These are phyloP conservation scores for Pygocentrus nattereri DNA, from an alignment of 2,797 vertebrate genomes.

Conservation along the genomic window DNA sequence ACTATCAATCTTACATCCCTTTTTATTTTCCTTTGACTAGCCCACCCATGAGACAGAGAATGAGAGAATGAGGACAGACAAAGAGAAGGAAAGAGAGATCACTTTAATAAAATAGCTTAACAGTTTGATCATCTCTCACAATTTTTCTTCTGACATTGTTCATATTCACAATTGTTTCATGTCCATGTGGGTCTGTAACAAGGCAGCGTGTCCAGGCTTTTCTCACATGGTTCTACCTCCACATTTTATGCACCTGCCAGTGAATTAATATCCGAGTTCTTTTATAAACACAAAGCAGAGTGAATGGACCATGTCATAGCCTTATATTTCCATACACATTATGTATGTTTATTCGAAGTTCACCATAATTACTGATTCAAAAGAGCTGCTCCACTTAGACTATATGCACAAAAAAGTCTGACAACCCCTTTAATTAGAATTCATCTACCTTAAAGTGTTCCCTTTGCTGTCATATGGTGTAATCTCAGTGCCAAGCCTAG, in stretches of 20 bases:
- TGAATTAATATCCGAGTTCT: neutral
- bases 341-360: too few species aligned
- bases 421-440: too few species aligned
- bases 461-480: too few species aligned
- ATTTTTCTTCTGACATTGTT: constrained; percentile 6
- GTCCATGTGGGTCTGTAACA: neutral
- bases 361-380: too few species aligned
- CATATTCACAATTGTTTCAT: neutral
- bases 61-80: neutral
- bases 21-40: constrained; percentile 54
- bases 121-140: neutral
- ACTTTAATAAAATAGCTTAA: constrained; percentile 20
- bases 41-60: constrained; percentile 61
- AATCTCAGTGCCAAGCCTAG: too few species aligned
- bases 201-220: neutral
- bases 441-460: too few species aligned
- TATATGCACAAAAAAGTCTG: too few species aligned
- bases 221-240: neutral
- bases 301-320: neutral
- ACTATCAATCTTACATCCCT: constrained; percentile 56
- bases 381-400: too few species aligned
- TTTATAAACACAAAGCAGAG: neutral
- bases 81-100: constrained; percentile 9
- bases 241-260: neutral
- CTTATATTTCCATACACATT: neutral